These are phyloP conservation scores for Hycleus cichorii DNA, from an alignment of 1,140 invertebrate species.

Conservation along the genomic window DNA sequence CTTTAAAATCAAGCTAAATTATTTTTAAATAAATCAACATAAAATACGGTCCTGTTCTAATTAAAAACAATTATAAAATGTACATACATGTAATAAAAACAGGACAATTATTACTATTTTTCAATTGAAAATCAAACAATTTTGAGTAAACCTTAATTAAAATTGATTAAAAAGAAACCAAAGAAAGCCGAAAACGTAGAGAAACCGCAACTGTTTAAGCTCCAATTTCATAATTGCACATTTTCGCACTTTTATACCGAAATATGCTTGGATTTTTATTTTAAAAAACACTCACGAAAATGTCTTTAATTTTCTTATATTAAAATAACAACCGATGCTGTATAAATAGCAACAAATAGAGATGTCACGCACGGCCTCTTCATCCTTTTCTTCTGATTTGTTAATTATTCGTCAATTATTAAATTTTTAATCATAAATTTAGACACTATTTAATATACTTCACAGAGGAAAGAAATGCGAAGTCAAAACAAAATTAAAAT, in stretches of 20 bases:
- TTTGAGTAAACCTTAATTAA: neutral
- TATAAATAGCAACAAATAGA: too few species aligned
- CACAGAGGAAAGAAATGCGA: conserved; percentile 13
- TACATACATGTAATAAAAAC: too few species aligned
- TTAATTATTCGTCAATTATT: too few species aligned
- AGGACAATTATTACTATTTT: neutral
- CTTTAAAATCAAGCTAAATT: conserved; percentile 4
- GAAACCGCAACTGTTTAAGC: conserved; percentile 3
- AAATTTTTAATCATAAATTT: neutral
- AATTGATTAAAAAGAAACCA: conserved; percentile 2
- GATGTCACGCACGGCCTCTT: too few species aligned
- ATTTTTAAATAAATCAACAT: too few species aligned
- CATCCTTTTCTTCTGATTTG: too few species aligned
- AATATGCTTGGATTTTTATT: neutral
- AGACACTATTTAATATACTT: conserved; percentile 8
- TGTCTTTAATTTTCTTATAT: neutral
- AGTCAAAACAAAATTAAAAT: conserved; percentile 2
- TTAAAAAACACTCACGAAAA: conserved; percentile 18
- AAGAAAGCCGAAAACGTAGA: conserved; percentile 1
- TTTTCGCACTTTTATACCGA: conserved; percentile 3
- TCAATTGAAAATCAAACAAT: neutral
- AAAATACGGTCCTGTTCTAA: too few species aligned
- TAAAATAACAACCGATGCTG: neutral
- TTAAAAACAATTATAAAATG: too few species aligned
- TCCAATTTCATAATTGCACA: conserved; percentile 4